Evolutionary conservation across 1,140 invertebrate genomes (phyloP).

Genomic region (Lordiphosa stackelbergi): DNA sequence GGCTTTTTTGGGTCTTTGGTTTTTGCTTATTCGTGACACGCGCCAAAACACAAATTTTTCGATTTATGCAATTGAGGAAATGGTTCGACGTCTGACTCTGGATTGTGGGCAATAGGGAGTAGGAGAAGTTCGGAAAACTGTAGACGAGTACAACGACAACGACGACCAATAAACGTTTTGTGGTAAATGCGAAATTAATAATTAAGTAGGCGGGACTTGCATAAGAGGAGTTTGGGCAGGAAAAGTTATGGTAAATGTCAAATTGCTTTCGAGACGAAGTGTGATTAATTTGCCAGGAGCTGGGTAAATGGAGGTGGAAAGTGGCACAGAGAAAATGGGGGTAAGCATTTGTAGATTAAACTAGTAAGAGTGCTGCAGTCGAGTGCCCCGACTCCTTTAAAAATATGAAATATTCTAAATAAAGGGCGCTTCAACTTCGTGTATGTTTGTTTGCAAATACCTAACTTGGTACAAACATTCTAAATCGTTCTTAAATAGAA

Average conservation of each 20-base stretch:
- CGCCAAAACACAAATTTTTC: constrained; percentile 73
- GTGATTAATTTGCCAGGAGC: constrained; percentile 28
- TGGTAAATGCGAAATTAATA: constrained; percentile 74
- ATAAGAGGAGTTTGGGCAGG: constrained; percentile 10
- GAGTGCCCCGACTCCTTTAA: too few species aligned
- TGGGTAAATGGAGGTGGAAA: too few species aligned
- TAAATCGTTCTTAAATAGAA: too few species aligned
- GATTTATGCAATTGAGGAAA: constrained; percentile 76
- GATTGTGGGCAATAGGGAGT: constrained; percentile 13
- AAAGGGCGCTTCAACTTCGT: too few species aligned
- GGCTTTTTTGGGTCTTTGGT: constrained; percentile 7
- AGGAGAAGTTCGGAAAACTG: constrained; percentile 6
- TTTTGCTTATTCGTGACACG: constrained; percentile 69
- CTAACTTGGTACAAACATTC: too few species aligned
- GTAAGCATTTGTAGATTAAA: too few species aligned
- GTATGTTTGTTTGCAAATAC: too few species aligned
- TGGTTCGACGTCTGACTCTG: constrained; percentile 41
- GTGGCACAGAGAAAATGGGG: too few species aligned
- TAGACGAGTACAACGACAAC: constrained; percentile 4
- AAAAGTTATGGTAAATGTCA: constrained; percentile 50
- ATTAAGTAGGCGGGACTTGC: constrained; percentile 52
- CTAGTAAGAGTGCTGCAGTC: too few species aligned
- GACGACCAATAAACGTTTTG: constrained; percentile 65
- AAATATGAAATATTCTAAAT: too few species aligned
- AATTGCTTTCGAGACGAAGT: constrained; percentile 36